Evolutionary conservation across 2,797 vertebrate genomes (phyloP).

Genomic region (Coregonus suidteri): DNA sequence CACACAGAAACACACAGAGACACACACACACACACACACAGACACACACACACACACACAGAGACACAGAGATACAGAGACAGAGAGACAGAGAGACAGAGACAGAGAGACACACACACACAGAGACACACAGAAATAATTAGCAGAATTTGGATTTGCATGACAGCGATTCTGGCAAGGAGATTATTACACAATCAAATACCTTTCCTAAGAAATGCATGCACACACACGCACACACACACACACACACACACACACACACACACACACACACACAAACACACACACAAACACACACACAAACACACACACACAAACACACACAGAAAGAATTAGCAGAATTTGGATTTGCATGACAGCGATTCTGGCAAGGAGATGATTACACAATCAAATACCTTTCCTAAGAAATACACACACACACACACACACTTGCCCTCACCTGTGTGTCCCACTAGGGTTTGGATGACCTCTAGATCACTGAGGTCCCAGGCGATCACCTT

Average conservation of each 20-base stretch:
- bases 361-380: background rate
- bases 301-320: constrained; percentile 57
- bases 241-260: constrained; percentile 11
- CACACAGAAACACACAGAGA: too few relatives aligned
- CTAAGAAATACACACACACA: background rate
- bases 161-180: background rate
- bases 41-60: too few relatives aligned
- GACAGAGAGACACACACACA: too few relatives aligned
- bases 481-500: constrained; percentile 73
- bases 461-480: constrained; percentile 64
- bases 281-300: too few relatives aligned
- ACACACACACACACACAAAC: too few relatives aligned
- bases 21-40: too few relatives aligned
- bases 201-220: background rate
- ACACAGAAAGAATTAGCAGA: background rate
- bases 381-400: background rate
- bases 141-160: background rate
- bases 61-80: too few relatives aligned
- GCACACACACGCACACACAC: constrained; percentile 28
- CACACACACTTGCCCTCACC: constrained; percentile 55
- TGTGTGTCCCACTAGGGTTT: constrained; percentile 74
- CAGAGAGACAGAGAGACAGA: too few relatives aligned
- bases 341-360: background rate
- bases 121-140: constrained; percentile 9
- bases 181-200: background rate